Evolutionary conservation across 2,888 invertebrate genomes (phyloP), one percentile per base, ranked within the genome.

Genomic region (Eumacrocentrus americanus): DNA sequence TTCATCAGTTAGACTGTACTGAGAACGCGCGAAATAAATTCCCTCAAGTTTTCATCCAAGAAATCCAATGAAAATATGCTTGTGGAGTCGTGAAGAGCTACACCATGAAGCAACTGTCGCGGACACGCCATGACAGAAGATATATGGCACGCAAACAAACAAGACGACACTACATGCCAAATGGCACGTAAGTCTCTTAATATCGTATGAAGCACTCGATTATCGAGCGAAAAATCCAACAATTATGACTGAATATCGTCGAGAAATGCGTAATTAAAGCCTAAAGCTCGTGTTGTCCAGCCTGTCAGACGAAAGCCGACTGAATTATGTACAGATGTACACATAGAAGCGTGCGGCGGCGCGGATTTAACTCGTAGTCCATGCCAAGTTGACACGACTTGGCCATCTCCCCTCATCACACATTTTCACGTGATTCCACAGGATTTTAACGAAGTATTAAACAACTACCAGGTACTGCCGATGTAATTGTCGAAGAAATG

Each of bases 41-140:
- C n/a, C n/a, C n/a, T n/a, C n/a, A n/a, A n/a, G n/a, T n/a, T n/a
- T n/a, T n/a, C n/a, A n/a, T n/a, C n/a, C n/a, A n/a, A n/a, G n/a
- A n/a, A n/a, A n/a, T n/a, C n/a, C n/a, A n/a, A 2, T 35, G 9
- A 4, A 35, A 35, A 35, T 35, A 7, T 4, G 35, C 14, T 12
- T 40, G 22, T 23, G 6, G 12, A 37, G 11, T 52, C 25, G 23
- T 44, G 16, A 34, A 18, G 42, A 46, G 29, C 34, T 44, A 47
- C 54, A n/a, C 37, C 50, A 11, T 20, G 37, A 3, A 50, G 42
- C 51, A 50, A 57, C 60, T 52, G 53, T 60, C 53, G 48, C 44
- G 66, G 67, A 68, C 68, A 70, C 77, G 77, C 78, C 78, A 78
- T 78, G 78, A 78, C 77, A 76, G 78, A 72, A 72, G 72, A 73